Base-by-base conservation (phyloP, 2,888 invertebrate genomes). In the Melinaea marsaeus region DNA sequence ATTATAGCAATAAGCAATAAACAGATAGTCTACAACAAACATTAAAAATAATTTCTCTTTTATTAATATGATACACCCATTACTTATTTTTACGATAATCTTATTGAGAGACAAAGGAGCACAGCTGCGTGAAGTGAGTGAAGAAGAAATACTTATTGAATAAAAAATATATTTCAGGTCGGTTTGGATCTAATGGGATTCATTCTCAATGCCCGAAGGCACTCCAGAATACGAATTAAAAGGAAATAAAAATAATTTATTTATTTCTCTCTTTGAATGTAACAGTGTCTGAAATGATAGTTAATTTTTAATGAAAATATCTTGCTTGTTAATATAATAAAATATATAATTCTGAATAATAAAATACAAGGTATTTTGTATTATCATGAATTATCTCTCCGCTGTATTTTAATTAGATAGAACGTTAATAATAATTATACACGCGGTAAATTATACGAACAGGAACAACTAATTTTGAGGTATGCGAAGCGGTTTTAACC, bases 391-490 rank as follows among this genome's bases (percentile, higher is more conserved):
- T 58, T 46, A 57, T 57, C 61, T 35, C 55, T 55, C 57, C 48
- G 37, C 45, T 35, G 3, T n/a, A 34, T 33, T 47, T 13, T 57
- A 63, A 59, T 63, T 67, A 65, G 56, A 42, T 59, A 48, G 63
- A 51, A 35, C 61, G 59, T 67, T 67, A 61, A 64, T 67, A 64
- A 62, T 67, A 62, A 64, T 67, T 63, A 61, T 13, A 58, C 6
- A 32, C n/a, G 54, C 61, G 61, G 58, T 54, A 61, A 32, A 61
- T 45, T 48, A 57, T 65, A 63, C 35, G n/a, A n/a, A 60, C 47
- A 45, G 37, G 63, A 57, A 55, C 57, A 51, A 54, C 54, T 63
- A 57, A 63, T 47, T 63, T 54, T 63, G 35, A 63, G 51, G 63
- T 57, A 57, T 60, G 13, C n/a, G n/a, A n/a, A n/a, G 56, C 42